Conservation (phyloP, 2,113 vertebrate species). For the Crotalus helleri region DNA sequence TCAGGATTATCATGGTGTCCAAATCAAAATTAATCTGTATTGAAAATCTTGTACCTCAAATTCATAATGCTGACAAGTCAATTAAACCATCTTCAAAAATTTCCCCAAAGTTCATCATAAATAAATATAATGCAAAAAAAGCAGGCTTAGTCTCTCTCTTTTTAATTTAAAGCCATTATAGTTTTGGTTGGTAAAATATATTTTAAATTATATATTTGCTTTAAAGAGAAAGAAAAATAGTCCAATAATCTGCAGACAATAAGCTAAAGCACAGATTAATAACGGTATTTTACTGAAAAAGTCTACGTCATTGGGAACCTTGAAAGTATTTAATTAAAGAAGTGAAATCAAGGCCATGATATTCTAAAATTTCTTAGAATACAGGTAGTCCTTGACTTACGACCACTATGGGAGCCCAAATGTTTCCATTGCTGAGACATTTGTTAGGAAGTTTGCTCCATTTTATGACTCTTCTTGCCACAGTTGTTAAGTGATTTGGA, state of each 20-base stretch:
- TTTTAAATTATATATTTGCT: not conserved
- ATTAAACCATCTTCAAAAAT: not conserved
- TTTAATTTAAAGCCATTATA: not conserved
- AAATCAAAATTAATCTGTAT: not conserved
- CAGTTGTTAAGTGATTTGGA: no score
- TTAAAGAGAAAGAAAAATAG: not conserved
- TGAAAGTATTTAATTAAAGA: not conserved
- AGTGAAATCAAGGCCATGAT: not conserved
- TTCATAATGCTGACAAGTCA: not conserved
- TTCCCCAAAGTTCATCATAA: not conserved
- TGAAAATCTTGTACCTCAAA: not conserved
- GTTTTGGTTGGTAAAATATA: not conserved
- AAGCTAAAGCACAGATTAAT: not conserved
- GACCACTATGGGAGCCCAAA: no score
- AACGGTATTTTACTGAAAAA: not conserved
- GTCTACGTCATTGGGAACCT: not conserved
- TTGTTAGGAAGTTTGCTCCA: no score
- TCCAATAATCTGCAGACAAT: not conserved
- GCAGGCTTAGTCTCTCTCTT: not conserved
- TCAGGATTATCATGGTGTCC: not conserved
- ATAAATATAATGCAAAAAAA: not conserved
- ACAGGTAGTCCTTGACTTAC: no score
- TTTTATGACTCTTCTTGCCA: no score
- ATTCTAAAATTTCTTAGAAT: not conserved
- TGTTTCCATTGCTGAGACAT: no score